These are phyloP conservation scores for Haliaeetus leucogaster DNA, from an alignment of 2,113 vertebrate genomes.

Conservation along the genomic window DNA sequence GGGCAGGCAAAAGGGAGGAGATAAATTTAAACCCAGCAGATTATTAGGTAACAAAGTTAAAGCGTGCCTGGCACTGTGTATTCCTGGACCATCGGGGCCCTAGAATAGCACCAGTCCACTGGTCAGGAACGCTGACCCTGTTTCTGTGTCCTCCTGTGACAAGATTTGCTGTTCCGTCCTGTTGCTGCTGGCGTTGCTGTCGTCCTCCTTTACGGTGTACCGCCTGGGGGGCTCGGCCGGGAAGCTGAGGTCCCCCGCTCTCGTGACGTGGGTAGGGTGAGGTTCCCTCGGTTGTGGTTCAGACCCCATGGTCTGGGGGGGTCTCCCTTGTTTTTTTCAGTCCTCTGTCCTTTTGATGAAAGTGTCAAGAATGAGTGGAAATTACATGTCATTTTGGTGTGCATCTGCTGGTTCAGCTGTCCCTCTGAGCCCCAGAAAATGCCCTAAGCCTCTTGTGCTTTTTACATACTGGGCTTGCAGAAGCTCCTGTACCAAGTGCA, in stretches of 20 bases:
- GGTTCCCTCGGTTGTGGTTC: background rate
- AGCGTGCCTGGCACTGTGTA: background rate
- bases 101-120: background rate
- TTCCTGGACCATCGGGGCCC: background rate
- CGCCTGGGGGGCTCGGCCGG: background rate
- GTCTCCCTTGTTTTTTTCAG: background rate
- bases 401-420: background rate
- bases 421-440: background rate
- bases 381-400: rapidly evolving
- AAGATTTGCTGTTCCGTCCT: background rate
- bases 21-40: background rate
- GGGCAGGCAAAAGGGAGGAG: background rate
- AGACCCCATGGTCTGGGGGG: too few species aligned
- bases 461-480: background rate
- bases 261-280: rapidly evolving
- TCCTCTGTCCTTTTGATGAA: background rate
- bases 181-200: background rate
- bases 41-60: background rate
- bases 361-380: background rate
- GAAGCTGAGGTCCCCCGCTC: background rate
- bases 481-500: background rate
- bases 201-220: rapidly evolving
- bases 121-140: background rate
- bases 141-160: background rate
- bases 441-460: background rate